A percentile compares a stretch with the other conserved stretches of the same genome.
These are phyloP conservation scores for Perizoma flavofasciatum DNA, from an alignment of 2,888 invertebrate genomes.

Conservation along the genomic window DNA sequence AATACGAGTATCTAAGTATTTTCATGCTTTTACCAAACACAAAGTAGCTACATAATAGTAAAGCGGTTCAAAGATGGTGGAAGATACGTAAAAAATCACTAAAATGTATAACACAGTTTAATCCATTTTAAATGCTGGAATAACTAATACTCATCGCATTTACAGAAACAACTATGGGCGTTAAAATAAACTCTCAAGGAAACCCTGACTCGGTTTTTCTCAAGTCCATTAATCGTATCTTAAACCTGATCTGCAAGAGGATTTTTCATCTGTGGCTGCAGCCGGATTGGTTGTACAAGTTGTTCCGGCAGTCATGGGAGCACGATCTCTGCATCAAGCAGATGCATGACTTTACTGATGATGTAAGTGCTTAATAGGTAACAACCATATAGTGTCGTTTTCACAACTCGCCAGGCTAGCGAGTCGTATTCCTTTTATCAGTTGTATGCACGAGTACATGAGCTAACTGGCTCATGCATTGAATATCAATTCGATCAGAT, in stretches of 20 bases:
- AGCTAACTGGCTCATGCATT: no score
- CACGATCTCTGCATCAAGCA: slow-evolving; percentile 77
- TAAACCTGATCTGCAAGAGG: slow-evolving; percentile 63
- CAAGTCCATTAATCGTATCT: slow-evolving; percentile 50
- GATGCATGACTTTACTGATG: slow-evolving; percentile 84
- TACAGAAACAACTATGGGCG: slow-evolving; percentile 71
- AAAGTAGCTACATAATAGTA: no score
- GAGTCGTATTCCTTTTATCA: no score
- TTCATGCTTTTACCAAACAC: no score
- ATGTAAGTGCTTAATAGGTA: slow-evolving; percentile 53
- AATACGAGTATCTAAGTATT: no score
- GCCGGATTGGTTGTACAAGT: slow-evolving; percentile 83
- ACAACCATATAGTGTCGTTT: background rate
- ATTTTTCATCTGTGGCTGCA: slow-evolving; percentile 77
- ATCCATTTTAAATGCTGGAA: background rate
- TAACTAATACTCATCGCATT: background rate
- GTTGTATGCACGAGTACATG: no score
- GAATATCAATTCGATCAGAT: no score
- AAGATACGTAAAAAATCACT: no score
- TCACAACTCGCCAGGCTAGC: no score
- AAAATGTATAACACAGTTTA: no score
- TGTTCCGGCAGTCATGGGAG: slow-evolving; percentile 74
- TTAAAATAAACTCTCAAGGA: slow-evolving; percentile 67
- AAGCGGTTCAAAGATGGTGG: no score
- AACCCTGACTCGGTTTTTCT: slow-evolving; percentile 63